Conservation (phyloP, 1,140 invertebrate species). For the Muscidifurax raptorellus region DNA sequence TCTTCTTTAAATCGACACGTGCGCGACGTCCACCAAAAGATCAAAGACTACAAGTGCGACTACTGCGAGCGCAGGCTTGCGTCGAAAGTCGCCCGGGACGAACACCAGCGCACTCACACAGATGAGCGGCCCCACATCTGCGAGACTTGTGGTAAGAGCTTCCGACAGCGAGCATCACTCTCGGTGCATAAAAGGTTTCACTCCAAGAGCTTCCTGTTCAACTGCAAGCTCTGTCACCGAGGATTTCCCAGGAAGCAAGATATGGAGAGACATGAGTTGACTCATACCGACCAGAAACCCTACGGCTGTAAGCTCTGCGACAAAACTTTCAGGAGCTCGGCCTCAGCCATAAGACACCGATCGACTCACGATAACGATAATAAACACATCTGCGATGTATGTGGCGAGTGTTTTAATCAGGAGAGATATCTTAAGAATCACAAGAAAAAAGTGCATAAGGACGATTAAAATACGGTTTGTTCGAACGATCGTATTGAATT, state of each 20-base stretch:
- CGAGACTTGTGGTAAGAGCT: constrained; percentile 80
- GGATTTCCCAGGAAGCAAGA: constrained; percentile 63
- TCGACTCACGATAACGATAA: constrained; percentile 45
- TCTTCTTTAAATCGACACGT: constrained; percentile 64
- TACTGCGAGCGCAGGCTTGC: constrained; percentile 62
- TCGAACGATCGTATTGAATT: no score
- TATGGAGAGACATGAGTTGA: constrained; percentile 59
- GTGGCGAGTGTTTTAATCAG: constrained; percentile 44
- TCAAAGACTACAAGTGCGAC: constrained; percentile 64
- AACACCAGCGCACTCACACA: constrained; percentile 72
- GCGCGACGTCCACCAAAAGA: constrained; percentile 59
- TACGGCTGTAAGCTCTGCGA: constrained; percentile 75
- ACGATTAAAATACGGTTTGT: not conserved
- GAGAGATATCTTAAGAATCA: constrained; percentile 54
- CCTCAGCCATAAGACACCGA: constrained; percentile 54
- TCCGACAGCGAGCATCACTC: constrained; percentile 78
- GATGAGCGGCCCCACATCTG: constrained; percentile 85
- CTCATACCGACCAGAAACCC: constrained; percentile 57
- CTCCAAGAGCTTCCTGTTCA: constrained; percentile 41
- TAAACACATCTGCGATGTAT: constrained; percentile 45
- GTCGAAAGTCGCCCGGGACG: constrained; percentile 54
- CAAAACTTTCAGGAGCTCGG: constrained; percentile 75
- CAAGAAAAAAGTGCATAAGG: constrained; percentile 46
- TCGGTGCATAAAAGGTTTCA: constrained; percentile 73
- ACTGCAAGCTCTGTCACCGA: constrained; percentile 56